A percentile compares a stretch with the other conserved stretches of the same genome.
These are phyloP conservation scores for Sebastes schlegelii DNA, from an alignment of 2,113 vertebrate genomes.

Conservation along the genomic window DNA sequence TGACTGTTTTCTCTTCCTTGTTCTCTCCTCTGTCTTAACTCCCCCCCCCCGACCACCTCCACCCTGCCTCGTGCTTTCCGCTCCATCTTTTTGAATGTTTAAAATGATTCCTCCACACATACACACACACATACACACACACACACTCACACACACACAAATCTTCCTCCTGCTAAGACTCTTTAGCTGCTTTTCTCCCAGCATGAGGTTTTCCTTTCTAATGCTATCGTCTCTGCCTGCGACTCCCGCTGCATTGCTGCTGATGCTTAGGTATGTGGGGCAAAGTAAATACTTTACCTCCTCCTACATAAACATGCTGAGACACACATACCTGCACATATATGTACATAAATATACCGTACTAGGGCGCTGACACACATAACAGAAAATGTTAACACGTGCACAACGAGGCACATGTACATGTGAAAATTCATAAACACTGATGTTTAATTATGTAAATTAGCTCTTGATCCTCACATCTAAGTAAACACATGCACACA, in stretches of 20 bases:
- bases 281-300: conserved; percentile 48
- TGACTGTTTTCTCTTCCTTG: conserved; percentile 20
- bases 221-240: conserved; percentile 36
- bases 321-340: conserved; percentile 12
- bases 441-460: conserved; percentile 72
- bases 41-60: neutral
- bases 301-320: conserved; percentile 32
- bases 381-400: neutral
- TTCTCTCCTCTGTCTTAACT: conserved; percentile 32
- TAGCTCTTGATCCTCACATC: conserved; percentile 36
- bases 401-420: neutral
- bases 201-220: conserved; percentile 60
- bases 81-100: conserved; percentile 50
- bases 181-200: conserved; percentile 54
- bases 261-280: conserved; percentile 28
- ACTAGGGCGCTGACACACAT: neutral
- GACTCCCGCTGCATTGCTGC: conserved; percentile 41
- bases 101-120: conserved; percentile 43
- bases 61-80: conserved; percentile 26
- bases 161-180: conserved; percentile 32
- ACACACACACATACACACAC: conserved; percentile 14
- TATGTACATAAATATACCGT: neutral
- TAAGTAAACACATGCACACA: conserved; percentile 2
- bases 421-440: conserved; percentile 38
- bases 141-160: conserved; percentile 26